Evolutionary conservation across 2,113 vertebrate genomes (phyloP).

Genomic region (Carassius gibelio): DNA sequence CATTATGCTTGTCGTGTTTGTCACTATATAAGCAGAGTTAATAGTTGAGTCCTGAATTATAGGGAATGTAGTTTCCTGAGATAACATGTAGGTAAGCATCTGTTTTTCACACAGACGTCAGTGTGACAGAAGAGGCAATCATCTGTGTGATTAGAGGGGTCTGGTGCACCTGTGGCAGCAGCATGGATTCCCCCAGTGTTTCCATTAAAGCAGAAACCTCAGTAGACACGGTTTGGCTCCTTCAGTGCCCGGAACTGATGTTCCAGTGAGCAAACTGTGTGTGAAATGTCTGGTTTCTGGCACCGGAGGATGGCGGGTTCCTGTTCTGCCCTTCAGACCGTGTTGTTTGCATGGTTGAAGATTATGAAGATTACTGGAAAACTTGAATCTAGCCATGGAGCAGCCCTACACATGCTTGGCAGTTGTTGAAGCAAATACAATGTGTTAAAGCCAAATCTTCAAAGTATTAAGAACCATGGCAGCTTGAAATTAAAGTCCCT

Average conservation of each 20-base stretch:
- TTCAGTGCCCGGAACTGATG: constrained; percentile 19
- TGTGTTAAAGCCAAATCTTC: background rate
- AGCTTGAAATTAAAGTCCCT: background rate
- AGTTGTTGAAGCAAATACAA: constrained; percentile 5
- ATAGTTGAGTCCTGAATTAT: constrained; percentile 15
- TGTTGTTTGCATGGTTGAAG: constrained; percentile 28
- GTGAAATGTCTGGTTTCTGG: constrained; percentile 5
- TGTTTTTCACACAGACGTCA: constrained; percentile 30
- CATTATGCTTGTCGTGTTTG: background rate
- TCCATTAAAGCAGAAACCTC: constrained; percentile 20
- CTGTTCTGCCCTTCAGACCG: background rate
- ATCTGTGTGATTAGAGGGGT: constrained; percentile 36
- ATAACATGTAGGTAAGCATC: constrained; percentile 23
- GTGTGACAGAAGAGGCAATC: constrained; percentile 18
- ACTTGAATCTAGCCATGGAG: background rate
- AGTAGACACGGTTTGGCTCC: constrained; percentile 6
- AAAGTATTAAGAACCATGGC: background rate
- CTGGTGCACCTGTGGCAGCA: constrained; percentile 36
- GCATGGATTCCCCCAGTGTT: constrained; percentile 26
- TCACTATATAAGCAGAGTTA: background rate
- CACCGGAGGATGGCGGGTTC: background rate
- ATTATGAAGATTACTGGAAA: constrained; percentile 21
- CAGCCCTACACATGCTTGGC: background rate
- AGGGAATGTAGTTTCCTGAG: background rate
- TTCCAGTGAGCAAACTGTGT: constrained; percentile 12